These are phyloP conservation scores for Drosophila sucinea DNA, from an alignment of 1,140 invertebrate genomes.

Conservation along the genomic window DNA sequence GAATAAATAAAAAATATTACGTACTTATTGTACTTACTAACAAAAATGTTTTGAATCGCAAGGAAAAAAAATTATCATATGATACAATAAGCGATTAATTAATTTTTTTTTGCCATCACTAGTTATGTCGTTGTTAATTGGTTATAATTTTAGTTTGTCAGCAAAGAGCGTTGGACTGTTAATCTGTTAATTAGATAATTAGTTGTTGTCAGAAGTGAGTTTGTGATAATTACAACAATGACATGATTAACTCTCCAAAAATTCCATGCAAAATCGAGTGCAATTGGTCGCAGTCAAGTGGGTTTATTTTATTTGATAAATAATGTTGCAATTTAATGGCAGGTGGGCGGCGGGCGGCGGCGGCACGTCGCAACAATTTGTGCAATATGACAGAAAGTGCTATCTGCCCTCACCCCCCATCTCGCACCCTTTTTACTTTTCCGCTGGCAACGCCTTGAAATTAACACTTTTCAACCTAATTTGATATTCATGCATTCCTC, in stretches of 20 bases:
- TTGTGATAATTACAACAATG: slow-evolving; percentile 1
- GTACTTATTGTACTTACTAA: no score
- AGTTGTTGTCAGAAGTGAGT: neutral
- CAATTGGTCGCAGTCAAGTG: neutral
- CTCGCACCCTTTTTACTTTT: slow-evolving; percentile 1
- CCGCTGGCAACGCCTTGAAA: slow-evolving; percentile 54
- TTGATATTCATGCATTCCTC: slow-evolving; percentile 75
- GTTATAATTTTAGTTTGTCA: neutral
- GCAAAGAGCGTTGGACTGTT: neutral
- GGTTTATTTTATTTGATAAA: neutral
- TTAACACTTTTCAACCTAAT: slow-evolving; percentile 74
- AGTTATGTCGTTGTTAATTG: neutral
- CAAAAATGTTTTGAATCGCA: no score
- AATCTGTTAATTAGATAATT: slow-evolving; percentile 13
- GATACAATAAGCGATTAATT: no score
- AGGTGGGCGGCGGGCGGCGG: neutral
- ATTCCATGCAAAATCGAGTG: neutral
- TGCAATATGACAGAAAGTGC: slow-evolving; percentile 7
- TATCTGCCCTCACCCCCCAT: neutral
- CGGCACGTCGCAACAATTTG: slow-evolving; percentile 3
- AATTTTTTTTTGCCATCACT: no score
- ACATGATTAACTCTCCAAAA: neutral
- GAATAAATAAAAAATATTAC: no score
- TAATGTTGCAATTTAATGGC: slow-evolving; percentile 8
- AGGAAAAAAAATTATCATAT: no score